phyloP scores from a whole-genome alignment of 2,797 vertebrate species.

The Neostethus bicornis region DNA sequence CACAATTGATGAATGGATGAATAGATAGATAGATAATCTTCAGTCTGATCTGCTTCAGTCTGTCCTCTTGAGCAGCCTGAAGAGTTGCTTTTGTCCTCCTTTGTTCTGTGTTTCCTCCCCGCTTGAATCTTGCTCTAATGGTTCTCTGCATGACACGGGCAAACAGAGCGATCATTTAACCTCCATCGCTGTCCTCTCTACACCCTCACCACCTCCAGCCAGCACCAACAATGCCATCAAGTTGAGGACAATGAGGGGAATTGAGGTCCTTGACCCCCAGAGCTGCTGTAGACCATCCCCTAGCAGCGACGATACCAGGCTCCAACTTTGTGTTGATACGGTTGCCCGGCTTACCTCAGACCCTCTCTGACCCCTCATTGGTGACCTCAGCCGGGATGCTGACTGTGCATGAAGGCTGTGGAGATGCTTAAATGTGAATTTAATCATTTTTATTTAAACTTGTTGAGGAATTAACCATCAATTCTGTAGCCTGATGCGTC shows the following conservation, averaged over 20 bases:
- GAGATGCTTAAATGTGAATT: not conserved
- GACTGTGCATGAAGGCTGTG: not conserved
- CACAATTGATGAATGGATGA: too few species aligned
- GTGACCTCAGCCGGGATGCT: not conserved
- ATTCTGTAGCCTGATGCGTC: too few species aligned
- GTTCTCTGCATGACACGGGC: constrained; percentile 74
- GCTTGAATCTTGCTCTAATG: constrained; percentile 66
- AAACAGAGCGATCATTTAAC: constrained; percentile 77
- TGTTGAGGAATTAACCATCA: too few species aligned
- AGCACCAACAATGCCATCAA: constrained; percentile 57
- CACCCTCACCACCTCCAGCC: constrained; percentile 21
- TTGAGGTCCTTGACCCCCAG: constrained; percentile 56
- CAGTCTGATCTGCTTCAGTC: constrained; percentile 17
- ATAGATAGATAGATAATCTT: too few species aligned
- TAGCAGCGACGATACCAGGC: constrained; percentile 57
- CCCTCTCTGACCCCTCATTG: constrained; percentile 7
- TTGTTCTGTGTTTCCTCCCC: constrained; percentile 68
- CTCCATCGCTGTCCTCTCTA: constrained; percentile 28
- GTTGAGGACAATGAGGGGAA: constrained; percentile 61
- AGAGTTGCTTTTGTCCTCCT: constrained; percentile 68
- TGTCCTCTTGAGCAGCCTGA: constrained; percentile 45
- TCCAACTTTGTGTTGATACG: constrained; percentile 64
- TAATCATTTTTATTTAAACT: too few species aligned
- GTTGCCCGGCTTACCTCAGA: constrained; percentile 36
- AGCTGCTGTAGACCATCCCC: constrained; percentile 30